Percentiles rank a stretch among this genome's conserved stretches.
Evolutionary conservation across 2,888 invertebrate genomes (phyloP).

Genomic region (Drosophila emarginata): DNA sequence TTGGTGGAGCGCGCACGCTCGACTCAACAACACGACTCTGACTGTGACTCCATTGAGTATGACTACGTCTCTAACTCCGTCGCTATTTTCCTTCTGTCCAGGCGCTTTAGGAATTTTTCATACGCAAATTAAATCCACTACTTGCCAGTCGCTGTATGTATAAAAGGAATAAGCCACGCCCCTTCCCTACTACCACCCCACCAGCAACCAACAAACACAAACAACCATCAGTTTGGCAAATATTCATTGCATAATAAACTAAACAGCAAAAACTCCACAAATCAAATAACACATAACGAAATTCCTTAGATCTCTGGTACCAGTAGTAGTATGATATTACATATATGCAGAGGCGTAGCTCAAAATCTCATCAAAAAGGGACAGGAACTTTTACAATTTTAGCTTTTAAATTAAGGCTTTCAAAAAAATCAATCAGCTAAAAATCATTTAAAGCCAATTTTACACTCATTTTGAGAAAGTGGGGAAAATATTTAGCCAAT

Average conservation of each 20-base stretch:
- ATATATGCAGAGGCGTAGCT: background rate
- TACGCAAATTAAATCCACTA: slow-evolving; percentile 73
- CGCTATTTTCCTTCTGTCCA: slow-evolving; percentile 19
- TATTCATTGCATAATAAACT: slow-evolving; percentile 75
- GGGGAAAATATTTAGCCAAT: no score
- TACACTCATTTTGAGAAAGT: no score
- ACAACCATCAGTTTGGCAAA: slow-evolving; percentile 54
- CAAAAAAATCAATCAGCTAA: no score
- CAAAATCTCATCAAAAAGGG: background rate
- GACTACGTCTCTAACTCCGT: slow-evolving; percentile 16
- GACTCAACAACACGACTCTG: background rate
- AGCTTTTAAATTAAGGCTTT: no score
- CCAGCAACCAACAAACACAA: background rate
- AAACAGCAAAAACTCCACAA: slow-evolving; percentile 43
- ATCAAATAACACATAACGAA: slow-evolving; percentile 58
- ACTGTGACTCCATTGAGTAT: slow-evolving; percentile 1
- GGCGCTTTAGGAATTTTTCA: slow-evolving; percentile 67
- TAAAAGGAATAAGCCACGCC: background rate
- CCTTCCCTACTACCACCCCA: background rate
- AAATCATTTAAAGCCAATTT: no score
- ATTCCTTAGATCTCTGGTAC: slow-evolving; percentile 6
- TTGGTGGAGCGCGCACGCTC: slow-evolving; percentile 32
- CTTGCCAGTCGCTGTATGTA: slow-evolving; percentile 33
- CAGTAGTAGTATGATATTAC: background rate
- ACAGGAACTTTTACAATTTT: no score